Base-by-base conservation (phyloP, 2,113 vertebrate species). In the Etheostoma spectabile region DNA sequence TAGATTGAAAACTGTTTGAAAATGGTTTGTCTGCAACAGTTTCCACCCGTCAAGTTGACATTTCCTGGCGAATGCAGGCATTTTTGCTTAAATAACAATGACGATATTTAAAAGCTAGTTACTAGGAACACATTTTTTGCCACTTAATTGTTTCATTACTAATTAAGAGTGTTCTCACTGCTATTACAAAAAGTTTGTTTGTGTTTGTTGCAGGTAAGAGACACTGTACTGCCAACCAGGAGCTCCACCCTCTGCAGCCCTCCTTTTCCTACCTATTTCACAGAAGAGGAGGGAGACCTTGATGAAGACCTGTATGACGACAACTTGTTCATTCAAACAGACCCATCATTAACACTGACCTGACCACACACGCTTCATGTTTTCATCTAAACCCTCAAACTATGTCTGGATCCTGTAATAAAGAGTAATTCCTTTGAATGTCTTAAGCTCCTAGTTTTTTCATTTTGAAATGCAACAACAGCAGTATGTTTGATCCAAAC, bases 261-360 rank as follows among this genome's bases (percentile, higher is more conserved):
- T 12, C 98, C 97, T 0, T 99, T 99, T 84, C 98, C 98, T 51
- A 99, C 97, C 0, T 99, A 94, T 90, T 99, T 99, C 86, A 95
- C 95, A 53, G 98, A 99, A 84, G 96, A 96, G 64, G 96, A 97
- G 0, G 95, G 96, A 45, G 75, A 96, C 13, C 94, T 99, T 3
- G 95, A 96, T 2, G 98, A 99, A 90, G 97, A 99, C 80, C 87
- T 99, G 73, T 99, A 95, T 3, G 96, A 97, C 15, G 91, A 96
- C 0, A 83, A 95, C 16, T 30, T 99, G 85, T 98, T 96, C 74
- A 91, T 97, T 87, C 96, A 96, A 89, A 93, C 92, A 0, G 95
- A 97, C 3, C 94, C 95, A 3, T 97, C 96, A 8, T 57, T 98
- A 64, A 86, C 88, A 0, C 95, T 96, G 1, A 1, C 91, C 75